Percentiles rank a stretch among this genome's conserved stretches.
These are phyloP conservation scores for Ceratosolen solmsi DNA, from an alignment of 1,140 invertebrate genomes.

Conservation along the genomic window DNA sequence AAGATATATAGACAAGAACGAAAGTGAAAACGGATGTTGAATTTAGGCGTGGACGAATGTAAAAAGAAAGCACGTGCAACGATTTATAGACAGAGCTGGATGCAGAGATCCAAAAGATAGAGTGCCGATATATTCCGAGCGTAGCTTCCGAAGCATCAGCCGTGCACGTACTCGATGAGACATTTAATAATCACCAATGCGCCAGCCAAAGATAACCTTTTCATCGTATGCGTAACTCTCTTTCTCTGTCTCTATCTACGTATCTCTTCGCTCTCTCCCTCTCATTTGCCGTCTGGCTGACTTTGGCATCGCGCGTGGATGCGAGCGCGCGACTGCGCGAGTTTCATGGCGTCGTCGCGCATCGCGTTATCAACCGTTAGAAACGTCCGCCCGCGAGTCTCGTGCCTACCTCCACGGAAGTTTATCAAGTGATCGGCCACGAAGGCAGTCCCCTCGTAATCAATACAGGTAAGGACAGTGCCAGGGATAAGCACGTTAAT, in stretches of 20 bases:
- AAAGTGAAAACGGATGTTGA: too few species aligned
- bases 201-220: slow-evolving; percentile 47
- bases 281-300: not conserved
- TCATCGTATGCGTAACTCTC: not conserved
- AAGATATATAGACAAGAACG: too few species aligned
- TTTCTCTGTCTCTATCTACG: not conserved
- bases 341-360: slow-evolving; percentile 20
- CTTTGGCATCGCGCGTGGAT: not conserved
- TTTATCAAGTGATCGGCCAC: not conserved
- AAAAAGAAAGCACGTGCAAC: too few species aligned
- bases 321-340: slow-evolving; percentile 15
- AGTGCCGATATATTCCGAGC: too few species aligned
- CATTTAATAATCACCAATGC: slow-evolving; percentile 40
- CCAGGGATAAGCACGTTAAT: not conserved
- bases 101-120: too few species aligned
- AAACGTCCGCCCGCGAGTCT: not conserved
- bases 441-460: not conserved
- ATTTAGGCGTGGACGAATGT: too few species aligned
- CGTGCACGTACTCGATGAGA: not conserved
- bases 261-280: not conserved
- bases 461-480: not conserved
- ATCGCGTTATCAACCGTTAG: not conserved
- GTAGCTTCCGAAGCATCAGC: not conserved
- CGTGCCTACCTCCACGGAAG: not conserved
- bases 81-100: too few species aligned